phyloP scores from a whole-genome alignment of 2,113 vertebrate genomes.

The Xyrauchen texanus region DNA sequence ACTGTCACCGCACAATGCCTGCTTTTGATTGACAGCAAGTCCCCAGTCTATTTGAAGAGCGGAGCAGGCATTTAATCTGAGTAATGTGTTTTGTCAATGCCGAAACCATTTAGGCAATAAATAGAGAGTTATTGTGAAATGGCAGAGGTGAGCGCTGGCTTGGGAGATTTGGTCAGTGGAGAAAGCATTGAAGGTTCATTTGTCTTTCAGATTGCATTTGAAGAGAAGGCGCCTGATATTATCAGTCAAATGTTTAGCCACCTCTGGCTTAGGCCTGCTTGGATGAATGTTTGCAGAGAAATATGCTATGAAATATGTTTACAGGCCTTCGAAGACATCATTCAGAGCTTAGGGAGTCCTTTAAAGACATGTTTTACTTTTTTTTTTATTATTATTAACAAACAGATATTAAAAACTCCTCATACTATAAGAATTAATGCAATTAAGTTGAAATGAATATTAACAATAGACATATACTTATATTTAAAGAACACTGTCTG shows the following conservation, averaged over 20 bases:
- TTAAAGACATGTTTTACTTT: neutral
- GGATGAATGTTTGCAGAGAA: neutral
- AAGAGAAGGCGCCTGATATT: slow-evolving; percentile 42
- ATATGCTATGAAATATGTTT: neutral
- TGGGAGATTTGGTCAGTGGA: slow-evolving; percentile 36
- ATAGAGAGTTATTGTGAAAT: slow-evolving; percentile 53
- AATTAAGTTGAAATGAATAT: too few relatives aligned
- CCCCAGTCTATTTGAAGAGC: slow-evolving; percentile 41
- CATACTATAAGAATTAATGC: too few relatives aligned
- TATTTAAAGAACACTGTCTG: too few relatives aligned
- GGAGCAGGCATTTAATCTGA: slow-evolving; percentile 51
- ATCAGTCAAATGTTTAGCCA: slow-evolving; percentile 23
- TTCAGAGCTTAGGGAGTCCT: neutral
- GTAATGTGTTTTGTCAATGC: slow-evolving; percentile 59
- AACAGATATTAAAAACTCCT: neutral
- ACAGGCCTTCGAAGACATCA: neutral
- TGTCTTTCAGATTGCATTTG: slow-evolving; percentile 56
- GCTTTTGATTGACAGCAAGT: slow-evolving; percentile 48
- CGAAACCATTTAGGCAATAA: slow-evolving; percentile 56
- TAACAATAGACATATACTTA: too few relatives aligned
- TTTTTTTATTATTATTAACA: neutral
- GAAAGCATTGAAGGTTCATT: slow-evolving; percentile 48
- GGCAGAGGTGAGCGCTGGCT: slow-evolving; percentile 4
- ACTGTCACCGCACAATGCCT: slow-evolving; percentile 24
- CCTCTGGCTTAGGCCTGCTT: neutral